phyloP scores from a whole-genome alignment of 2,888 invertebrate species.

The Pterobdella sp. region DNA sequence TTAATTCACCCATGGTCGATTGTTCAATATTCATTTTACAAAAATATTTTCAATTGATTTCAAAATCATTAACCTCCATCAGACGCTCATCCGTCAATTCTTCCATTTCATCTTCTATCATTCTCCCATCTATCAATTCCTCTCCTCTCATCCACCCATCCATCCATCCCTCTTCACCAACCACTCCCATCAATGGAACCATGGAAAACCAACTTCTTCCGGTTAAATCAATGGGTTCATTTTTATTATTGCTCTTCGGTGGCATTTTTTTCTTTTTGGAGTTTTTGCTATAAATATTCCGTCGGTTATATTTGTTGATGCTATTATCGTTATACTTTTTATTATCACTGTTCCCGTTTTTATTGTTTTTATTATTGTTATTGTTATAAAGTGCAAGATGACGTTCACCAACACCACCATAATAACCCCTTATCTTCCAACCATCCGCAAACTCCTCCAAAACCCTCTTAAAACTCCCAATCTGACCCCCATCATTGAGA shows the following conservation, averaged over 20 bases:
- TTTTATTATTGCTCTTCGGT: background rate
- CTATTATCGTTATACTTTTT: background rate
- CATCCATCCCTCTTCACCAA: background rate
- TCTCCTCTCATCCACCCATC: background rate
- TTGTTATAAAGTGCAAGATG: background rate
- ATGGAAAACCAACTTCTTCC: background rate
- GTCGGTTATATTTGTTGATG: background rate
- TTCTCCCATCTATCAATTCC: background rate
- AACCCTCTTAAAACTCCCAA: too few species aligned
- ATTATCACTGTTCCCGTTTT: background rate
- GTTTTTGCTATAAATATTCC: background rate
- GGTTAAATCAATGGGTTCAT: background rate
- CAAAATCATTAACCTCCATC: background rate
- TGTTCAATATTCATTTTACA: background rate
- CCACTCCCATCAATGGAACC: background rate
- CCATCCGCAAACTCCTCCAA: too few species aligned
- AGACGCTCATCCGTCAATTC: background rate
- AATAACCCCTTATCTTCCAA: too few species aligned
- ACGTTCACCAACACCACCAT: too few species aligned
- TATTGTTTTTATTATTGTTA: background rate
- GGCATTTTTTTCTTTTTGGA: background rate
- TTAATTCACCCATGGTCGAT: background rate
- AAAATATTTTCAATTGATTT: background rate
- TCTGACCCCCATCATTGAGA: too few species aligned
- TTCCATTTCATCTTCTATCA: background rate